A percentile compares a stretch with the other conserved stretches of the same genome.
These are phyloP conservation scores for Tenebrio molitor DNA, from an alignment of 1,140 invertebrate species.

Conservation along the genomic window DNA sequence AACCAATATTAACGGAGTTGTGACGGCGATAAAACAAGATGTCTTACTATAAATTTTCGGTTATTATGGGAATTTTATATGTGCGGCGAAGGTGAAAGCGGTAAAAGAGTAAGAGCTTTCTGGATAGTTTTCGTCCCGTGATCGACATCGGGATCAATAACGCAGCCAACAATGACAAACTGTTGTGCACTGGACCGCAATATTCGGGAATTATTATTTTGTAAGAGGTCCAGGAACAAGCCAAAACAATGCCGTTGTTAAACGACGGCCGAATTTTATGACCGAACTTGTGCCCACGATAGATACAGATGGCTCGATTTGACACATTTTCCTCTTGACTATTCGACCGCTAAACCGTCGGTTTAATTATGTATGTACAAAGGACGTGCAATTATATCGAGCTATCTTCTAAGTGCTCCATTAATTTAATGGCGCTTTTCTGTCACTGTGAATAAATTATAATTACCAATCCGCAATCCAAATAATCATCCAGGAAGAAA, in stretches of 20 bases:
- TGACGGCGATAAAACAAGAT: slow-evolving; percentile 26
- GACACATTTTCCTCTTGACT: no score
- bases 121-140: slow-evolving; percentile 11
- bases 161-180: slow-evolving; percentile 39
- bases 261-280: slow-evolving; percentile 7
- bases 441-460: no score
- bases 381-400: no score
- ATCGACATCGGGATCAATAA: slow-evolving; percentile 28
- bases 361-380: no score
- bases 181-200: slow-evolving; percentile 35
- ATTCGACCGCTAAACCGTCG: no score
- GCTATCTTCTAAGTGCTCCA: no score
- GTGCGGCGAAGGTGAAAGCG: slow-evolving; percentile 9
- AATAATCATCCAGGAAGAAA: no score
- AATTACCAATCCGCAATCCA: no score
- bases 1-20: no score
- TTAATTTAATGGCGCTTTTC: no score
- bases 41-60: slow-evolving; percentile 35
- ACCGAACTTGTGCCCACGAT: background rate
- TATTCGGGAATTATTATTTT: slow-evolving; percentile 37
- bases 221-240: background rate
- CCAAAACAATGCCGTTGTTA: background rate
- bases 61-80: slow-evolving; percentile 32
- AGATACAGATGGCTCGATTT: no score
- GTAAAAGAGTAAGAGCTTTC: slow-evolving; percentile 32